Base-by-base conservation (phyloP, 1,140 invertebrate species). In the Drosophila ananassae region DNA sequence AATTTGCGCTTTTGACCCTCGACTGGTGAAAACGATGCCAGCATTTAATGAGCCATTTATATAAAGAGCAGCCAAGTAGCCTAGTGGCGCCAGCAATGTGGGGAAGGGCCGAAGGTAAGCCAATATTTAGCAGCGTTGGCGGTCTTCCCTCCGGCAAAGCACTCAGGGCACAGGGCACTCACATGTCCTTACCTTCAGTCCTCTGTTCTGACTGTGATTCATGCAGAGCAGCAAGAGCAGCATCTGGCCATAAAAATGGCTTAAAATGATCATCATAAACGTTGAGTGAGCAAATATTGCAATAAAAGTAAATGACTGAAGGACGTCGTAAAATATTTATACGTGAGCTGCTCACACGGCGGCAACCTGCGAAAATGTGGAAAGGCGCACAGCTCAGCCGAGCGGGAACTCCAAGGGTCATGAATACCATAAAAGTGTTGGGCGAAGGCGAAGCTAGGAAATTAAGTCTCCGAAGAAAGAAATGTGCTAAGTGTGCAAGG, bases 241-340 rank as follows among this genome's bases (percentile, higher is more conserved):
- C 76, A 77, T 75, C 72, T 80, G 77, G 52, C 74, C 90, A 91
- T 91, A 91, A 91, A 91, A 91, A 90, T 89, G 90, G 84, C 90
- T 91, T 91, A 89, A 91, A 91, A 90, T 90, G 90, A 91, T 91
- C 90, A 90, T 91, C 90, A 90, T 91, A 91, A 91, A 91, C 84
- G 84, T 91, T 91, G 90, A 91, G 85, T 90, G 90, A 85, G 90
- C 90, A 91, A 91, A 91, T 90, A 90, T 91, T 91, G 90, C 90
- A 90, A 91, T 91, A 91, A 91, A 91, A 91, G 90, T 90, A 91
- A 91, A 91, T 91, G 90, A 91, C 90, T 91, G 85, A 91, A 91
- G 90, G 90, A 91, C 90, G 82, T 91, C 85, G 82, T 91, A 91
- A 91, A 91, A 91, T 90, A 91, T 91, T 90, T 91, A 91, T 91